Evolutionary conservation across 2,888 invertebrate genomes (phyloP).

Genomic region (Anoplius nigerrimus): DNA sequence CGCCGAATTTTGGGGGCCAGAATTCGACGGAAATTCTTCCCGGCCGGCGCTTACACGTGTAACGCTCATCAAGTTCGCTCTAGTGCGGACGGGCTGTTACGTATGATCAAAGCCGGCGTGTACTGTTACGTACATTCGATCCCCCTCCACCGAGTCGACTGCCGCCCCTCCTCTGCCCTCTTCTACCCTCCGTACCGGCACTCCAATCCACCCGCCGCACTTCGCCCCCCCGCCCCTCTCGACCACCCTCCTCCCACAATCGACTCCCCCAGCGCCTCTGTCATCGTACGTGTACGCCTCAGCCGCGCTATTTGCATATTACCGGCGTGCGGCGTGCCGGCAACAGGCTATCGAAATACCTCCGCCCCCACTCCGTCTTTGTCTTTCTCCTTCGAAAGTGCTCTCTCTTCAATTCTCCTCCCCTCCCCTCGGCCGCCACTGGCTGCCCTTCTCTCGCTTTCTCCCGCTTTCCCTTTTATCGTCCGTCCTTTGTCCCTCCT

Average conservation of each 20-base stretch:
- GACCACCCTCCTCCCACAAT: slow-evolving; percentile 31
- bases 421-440: slow-evolving; percentile 9
- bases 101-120: slow-evolving; percentile 63
- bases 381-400: neutral
- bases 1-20: neutral
- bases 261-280: slow-evolving; percentile 40
- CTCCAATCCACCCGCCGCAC: slow-evolving; percentile 11
- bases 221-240: slow-evolving; percentile 32
- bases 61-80: slow-evolving; percentile 55
- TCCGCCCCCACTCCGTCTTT: slow-evolving; percentile 2
- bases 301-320: slow-evolving; percentile 69
- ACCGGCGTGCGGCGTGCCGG: slow-evolving; percentile 61
- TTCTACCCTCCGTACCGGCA: slow-evolving; percentile 20
- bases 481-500: neutral
- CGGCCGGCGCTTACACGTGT: slow-evolving; percentile 55
- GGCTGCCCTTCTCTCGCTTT: slow-evolving; percentile 24
- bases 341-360: slow-evolving; percentile 66
- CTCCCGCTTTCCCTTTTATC: slow-evolving; percentile 4
- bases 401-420: neutral
- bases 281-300: slow-evolving; percentile 59
- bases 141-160: slow-evolving; percentile 38
- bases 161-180: slow-evolving; percentile 22
- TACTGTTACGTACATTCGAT: slow-evolving; percentile 57
- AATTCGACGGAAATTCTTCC: slow-evolving; percentile 46
- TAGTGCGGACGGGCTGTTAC: slow-evolving; percentile 52